Base-by-base conservation (phyloP, 2,113 vertebrate genomes). In the Labrus mixtus region DNA sequence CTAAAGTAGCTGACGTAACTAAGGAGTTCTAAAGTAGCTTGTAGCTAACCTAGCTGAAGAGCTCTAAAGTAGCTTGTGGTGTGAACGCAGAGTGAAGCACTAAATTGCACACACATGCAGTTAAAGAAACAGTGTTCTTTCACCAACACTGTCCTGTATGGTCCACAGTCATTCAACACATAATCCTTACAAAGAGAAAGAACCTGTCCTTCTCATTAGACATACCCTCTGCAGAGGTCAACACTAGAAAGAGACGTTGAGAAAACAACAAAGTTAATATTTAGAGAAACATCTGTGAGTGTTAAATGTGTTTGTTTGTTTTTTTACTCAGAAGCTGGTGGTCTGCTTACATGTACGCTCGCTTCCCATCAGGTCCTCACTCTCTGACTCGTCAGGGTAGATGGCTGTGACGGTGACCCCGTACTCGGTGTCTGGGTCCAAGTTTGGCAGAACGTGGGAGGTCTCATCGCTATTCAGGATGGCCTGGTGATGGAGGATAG, bases 331-430 rank as follows among this genome's bases (percentile, higher is more conserved):
- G 46, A 19, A 8, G 46, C 7, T 8, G 17, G 6, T 48, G 46
- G 17, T 16, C 15, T 63, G 90, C 96, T 95, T 94, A 99, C 98
- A 1, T 81, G 98, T 99, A 36, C 95, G 92, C 80, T 98, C 94
- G 50, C 73, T 93, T 55, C 96, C 97, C 73, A 94, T 94, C 69
- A 99, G 89, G 61, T 96, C 96, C 80, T 98, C 97, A 1, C 97
- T 99, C 90, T 99, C 98, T 0, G 97, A 96, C 76, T 99, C 98
- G 78, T 99, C 98, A 0, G 97, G 97, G 89, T 99, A 99, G 88
- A 99, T 97, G 80, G 96, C 98, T 2, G 98, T 98, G 37, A 99
- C 88, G 0, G 96, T 96, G 68, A 99, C 90, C 0, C 94, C 90
- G 81, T 99, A 99, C 1, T 93, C 84, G 0, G 96, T 97, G 84